A percentile compares a stretch with the other conserved stretches of the same genome.
Evolutionary conservation across 2,888 invertebrate genomes (phyloP).

Genomic region (Brassicogethes aeneus): DNA sequence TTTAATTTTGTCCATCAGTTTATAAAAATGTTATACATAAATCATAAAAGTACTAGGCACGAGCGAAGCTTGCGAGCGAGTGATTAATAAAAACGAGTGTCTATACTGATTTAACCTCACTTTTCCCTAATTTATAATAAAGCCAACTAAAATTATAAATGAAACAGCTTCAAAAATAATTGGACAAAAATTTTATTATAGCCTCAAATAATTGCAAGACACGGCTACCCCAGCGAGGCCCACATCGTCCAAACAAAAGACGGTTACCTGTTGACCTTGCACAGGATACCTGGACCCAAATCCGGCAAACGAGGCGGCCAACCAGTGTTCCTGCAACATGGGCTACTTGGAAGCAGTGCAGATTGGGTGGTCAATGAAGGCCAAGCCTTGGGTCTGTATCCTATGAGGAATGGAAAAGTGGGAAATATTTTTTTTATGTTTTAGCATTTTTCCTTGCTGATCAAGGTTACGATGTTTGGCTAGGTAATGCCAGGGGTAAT

Average conservation of each 20-base stretch:
- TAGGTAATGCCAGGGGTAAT: slow-evolving; percentile 78
- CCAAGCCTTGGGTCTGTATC: slow-evolving; percentile 47
- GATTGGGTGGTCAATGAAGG: slow-evolving; percentile 67
- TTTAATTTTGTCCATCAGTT: too few species aligned
- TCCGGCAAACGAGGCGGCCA: slow-evolving; percentile 32
- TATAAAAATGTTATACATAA: too few species aligned
- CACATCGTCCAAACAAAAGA: slow-evolving; percentile 67
- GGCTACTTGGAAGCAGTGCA: slow-evolving; percentile 65
- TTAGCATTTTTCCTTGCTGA: slow-evolving; percentile 58
- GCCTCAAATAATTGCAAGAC: slow-evolving; percentile 45
- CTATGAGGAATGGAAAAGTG: not conserved
- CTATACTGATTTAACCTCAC: not conserved
- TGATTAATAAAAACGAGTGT: not conserved
- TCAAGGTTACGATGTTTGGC: slow-evolving; percentile 67
- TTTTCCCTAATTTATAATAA: slow-evolving; percentile 1
- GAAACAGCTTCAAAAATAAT: too few species aligned
- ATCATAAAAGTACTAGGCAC: not conserved
- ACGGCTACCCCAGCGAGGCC: slow-evolving; percentile 61
- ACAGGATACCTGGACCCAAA: slow-evolving; percentile 63
- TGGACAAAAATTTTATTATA: too few species aligned
- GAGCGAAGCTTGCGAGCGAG: not conserved
- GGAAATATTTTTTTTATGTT: slow-evolving; percentile 25
- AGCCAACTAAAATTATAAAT: slow-evolving; percentile 8
- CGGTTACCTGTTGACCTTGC: slow-evolving; percentile 72
- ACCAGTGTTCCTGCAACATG: slow-evolving; percentile 70